Conservation (phyloP, 2,888 invertebrate species). For the Agrochola lota region DNA sequence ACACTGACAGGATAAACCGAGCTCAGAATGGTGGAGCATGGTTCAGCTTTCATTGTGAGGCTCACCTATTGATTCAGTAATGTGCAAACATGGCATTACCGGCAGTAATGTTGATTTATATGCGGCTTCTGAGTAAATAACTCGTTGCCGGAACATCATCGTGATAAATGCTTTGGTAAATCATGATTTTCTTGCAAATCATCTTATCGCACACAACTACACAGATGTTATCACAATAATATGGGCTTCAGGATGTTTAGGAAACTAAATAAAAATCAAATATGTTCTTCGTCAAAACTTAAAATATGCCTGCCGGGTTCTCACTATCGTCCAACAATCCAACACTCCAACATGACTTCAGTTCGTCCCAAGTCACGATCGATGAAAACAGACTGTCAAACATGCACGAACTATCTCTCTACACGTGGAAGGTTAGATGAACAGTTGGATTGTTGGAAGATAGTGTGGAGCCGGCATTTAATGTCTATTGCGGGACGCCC, state of each 20-base stretch:
- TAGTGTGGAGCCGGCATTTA: too few species aligned
- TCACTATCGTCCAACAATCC: too few species aligned
- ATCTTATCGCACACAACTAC: background rate
- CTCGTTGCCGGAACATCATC: slow-evolving; percentile 48
- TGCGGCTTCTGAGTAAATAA: slow-evolving; percentile 43
- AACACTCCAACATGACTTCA: too few species aligned
- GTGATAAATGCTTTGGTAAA: slow-evolving; percentile 53
- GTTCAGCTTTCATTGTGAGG: slow-evolving; percentile 32
- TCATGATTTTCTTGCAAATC: slow-evolving; percentile 30
- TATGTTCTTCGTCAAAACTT: background rate
- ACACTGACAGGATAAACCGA: slow-evolving; percentile 35
- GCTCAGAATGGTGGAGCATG: slow-evolving; percentile 26
- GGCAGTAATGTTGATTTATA: slow-evolving; percentile 54
- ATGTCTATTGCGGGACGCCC: too few species aligned
- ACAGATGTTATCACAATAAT: background rate
- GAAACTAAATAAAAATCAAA: background rate
- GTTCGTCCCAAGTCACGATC: too few species aligned
- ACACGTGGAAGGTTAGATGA: too few species aligned
- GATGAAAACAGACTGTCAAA: too few species aligned
- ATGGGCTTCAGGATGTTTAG: background rate
- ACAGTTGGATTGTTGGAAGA: too few species aligned
- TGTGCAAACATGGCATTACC: slow-evolving; percentile 45
- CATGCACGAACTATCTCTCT: too few species aligned
- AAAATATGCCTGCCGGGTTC: background rate
- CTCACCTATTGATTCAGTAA: slow-evolving; percentile 38